These are phyloP conservation scores for Mormoops blainvillei DNA, from an alignment of 2,113 vertebrate species.

Conservation along the genomic window DNA sequence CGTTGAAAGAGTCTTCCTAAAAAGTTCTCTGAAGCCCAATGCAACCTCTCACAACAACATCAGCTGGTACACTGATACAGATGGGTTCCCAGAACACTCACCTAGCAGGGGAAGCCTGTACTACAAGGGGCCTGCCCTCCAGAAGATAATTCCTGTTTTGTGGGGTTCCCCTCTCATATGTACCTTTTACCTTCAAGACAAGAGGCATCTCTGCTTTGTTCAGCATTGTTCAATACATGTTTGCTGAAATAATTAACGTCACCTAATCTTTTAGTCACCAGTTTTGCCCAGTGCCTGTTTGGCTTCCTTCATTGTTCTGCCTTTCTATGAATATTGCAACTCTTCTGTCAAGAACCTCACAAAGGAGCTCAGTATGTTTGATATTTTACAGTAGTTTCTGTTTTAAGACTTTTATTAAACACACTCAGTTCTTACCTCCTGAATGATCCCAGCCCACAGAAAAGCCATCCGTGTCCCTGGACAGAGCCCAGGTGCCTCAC, in stretches of 20 bases:
- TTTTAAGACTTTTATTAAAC: neutral
- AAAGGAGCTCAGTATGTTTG: neutral
- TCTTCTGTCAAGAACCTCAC: neutral
- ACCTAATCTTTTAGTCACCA: neutral
- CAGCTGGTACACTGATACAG: no score
- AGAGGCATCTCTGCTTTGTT: neutral
- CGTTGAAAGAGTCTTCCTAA: no score
- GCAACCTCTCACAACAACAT: no score
- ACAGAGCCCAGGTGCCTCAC: neutral
- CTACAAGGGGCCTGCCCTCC: no score
- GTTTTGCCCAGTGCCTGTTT: neutral
- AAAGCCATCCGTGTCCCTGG: neutral
- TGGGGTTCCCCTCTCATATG: neutral
- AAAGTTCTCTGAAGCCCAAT: no score
- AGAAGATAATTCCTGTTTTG: no score
- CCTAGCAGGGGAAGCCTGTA: no score
- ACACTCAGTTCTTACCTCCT: neutral
- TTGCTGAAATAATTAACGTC: neutral
- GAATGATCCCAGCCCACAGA: neutral
- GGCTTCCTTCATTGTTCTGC: neutral
- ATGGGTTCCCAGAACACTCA: no score
- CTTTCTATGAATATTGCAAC: neutral
- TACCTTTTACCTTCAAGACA: neutral
- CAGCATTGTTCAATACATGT: neutral
- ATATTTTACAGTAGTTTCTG: neutral